Conservation (phyloP, 2,113 vertebrate species). For the Poicephalus meyeri region DNA sequence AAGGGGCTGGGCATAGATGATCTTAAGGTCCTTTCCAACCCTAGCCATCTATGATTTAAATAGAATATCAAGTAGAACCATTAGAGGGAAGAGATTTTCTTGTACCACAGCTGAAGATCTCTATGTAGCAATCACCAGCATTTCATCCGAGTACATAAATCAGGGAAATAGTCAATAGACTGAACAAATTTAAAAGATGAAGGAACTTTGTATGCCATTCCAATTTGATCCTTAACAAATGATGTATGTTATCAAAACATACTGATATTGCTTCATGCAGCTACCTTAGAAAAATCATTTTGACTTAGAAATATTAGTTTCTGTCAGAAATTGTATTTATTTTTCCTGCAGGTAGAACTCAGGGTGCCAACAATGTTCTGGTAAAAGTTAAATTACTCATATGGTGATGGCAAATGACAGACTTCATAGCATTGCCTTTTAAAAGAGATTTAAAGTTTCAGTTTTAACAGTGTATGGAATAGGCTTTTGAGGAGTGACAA, state of each 20-base stretch:
- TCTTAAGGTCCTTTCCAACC: background rate
- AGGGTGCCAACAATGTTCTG: conserved; percentile 5
- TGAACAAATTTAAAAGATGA: background rate
- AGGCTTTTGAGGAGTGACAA: conserved; percentile 1
- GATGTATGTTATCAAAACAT: background rate
- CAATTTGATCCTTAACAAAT: conserved; percentile 14
- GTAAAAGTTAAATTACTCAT: conserved; percentile 34
- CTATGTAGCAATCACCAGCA: background rate
- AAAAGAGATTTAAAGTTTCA: conserved; percentile 22
- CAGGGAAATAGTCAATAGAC: background rate
- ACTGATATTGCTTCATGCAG: conserved; percentile 3
- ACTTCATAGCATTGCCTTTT: conserved; percentile 12
- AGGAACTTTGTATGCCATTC: background rate
- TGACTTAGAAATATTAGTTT: conserved; percentile 46
- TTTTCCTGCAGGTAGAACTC: conserved; percentile 14
- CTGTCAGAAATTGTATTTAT: conserved; percentile 23
- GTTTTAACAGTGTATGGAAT: background rate
- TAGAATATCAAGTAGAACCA: background rate
- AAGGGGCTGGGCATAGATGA: background rate
- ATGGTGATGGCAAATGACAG: conserved; percentile 35
- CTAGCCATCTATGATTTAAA: background rate
- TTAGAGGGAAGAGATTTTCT: background rate
- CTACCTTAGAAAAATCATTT: background rate
- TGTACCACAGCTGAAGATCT: background rate
- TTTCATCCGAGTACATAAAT: background rate